A percentile compares a stretch with the other conserved stretches of the same genome.
These are phyloP conservation scores for Bruchidius siliquastri DNA, from an alignment of 2,888 invertebrate species.

Conservation along the genomic window DNA sequence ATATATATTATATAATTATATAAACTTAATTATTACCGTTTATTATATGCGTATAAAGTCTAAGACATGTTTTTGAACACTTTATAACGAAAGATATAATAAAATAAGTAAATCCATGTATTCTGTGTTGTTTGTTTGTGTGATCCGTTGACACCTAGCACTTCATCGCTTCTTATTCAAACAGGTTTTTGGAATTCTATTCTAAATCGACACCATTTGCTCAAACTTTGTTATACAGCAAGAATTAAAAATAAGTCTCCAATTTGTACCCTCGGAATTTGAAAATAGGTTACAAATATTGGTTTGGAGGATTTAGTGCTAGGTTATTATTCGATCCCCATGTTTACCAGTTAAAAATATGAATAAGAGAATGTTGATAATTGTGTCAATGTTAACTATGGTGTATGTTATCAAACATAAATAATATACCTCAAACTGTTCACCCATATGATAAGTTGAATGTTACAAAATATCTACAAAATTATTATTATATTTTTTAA, in stretches of 20 bases:
- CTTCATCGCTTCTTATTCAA: not conserved
- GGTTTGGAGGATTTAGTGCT: too few species aligned
- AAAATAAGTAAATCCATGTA: conserved; percentile 1
- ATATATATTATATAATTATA: conserved; percentile 23
- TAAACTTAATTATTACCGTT: conserved; percentile 20
- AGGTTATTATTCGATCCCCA: not conserved
- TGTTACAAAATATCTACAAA: not conserved
- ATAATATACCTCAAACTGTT: not conserved
- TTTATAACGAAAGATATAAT: conserved; percentile 16
- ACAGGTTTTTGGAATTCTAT: not conserved
- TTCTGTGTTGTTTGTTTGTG: not conserved
- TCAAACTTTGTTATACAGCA: too few species aligned
- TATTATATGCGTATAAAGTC: conserved; percentile 16
- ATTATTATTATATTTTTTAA: not conserved
- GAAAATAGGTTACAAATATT: too few species aligned
- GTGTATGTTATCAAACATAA: not conserved
- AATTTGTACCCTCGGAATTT: too few species aligned
- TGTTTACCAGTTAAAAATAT: not conserved
- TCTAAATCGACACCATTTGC: too few species aligned
- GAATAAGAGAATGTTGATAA: not conserved
- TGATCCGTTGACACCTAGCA: not conserved
- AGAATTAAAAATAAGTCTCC: too few species aligned
- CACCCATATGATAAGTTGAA: not conserved
- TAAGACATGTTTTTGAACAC: conserved; percentile 24
- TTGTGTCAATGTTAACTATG: not conserved